Percentiles rank a stretch among this genome's conserved stretches.
Evolutionary conservation across 2,888 invertebrate genomes (phyloP).

Genomic region (Volucella zonaria): DNA sequence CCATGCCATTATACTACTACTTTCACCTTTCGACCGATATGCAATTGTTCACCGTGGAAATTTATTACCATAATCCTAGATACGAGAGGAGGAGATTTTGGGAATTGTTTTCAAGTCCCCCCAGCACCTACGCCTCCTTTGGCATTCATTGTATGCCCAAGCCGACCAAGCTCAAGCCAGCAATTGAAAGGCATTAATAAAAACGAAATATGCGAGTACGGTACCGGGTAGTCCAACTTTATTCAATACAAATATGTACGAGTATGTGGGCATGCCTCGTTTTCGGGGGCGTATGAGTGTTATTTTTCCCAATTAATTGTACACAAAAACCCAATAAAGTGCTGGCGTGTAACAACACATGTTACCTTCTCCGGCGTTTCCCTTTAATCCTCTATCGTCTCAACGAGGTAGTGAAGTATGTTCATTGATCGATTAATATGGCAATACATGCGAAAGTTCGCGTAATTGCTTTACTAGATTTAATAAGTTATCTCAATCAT

Average conservation of each 20-base stretch:
- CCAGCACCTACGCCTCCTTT: conserved; percentile 29
- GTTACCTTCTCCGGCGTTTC: conserved; percentile 9
- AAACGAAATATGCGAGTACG: neutral
- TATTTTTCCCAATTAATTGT: conserved; percentile 50
- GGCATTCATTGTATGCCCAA: conserved; percentile 3
- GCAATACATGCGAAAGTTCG: conserved; percentile 24
- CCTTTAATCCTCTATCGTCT: neutral
- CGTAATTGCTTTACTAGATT: conserved; percentile 15
- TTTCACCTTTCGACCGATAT: conserved; percentile 46
- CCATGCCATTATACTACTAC: conserved; percentile 36
- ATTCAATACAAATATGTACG: conserved; percentile 7
- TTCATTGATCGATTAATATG: conserved; percentile 47
- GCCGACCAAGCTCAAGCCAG: conserved; percentile 23
- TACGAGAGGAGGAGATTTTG: conserved; percentile 35
- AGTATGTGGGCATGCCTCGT: no score
- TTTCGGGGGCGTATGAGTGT: conserved; percentile 40
- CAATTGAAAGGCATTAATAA: conserved; percentile 31
- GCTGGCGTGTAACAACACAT: conserved; percentile 6
- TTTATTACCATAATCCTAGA: conserved; percentile 54
- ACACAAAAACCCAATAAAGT: neutral
- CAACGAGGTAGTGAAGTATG: conserved; percentile 16
- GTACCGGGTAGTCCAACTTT: conserved; percentile 7
- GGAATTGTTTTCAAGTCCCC: conserved; percentile 50
- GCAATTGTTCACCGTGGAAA: conserved; percentile 56
- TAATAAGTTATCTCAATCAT: conserved; percentile 24